These are phyloP conservation scores for Anagrus nilaparvatae DNA, from an alignment of 1,140 invertebrate genomes.

Conservation along the genomic window DNA sequence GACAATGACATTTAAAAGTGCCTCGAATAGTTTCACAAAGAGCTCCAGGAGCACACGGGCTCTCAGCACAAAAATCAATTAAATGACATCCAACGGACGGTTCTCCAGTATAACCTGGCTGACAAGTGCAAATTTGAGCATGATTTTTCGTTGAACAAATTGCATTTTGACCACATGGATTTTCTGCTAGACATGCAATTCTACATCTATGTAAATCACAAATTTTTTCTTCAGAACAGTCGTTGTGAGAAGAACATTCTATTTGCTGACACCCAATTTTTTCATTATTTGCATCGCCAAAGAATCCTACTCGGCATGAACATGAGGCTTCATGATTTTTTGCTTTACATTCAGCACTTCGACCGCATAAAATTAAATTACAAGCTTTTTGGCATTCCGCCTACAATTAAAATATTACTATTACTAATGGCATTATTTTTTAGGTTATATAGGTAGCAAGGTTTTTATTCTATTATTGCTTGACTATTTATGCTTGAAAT, in stretches of 20 bases:
- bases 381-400: conserved; percentile 64
- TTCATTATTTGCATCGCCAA: conserved; percentile 63
- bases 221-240: conserved; percentile 72
- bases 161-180: conserved; percentile 74
- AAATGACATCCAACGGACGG: conserved; percentile 56
- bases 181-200: conserved; percentile 68
- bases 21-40: conserved; percentile 73
- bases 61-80: conserved; percentile 65
- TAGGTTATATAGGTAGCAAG: not conserved
- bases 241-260: conserved; percentile 58
- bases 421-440: not conserved
- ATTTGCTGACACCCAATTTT: conserved; percentile 64
- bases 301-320: conserved; percentile 64
- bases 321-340: conserved; percentile 63
- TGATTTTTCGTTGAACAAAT: conserved; percentile 73
- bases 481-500: not conserved
- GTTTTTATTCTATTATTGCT: not conserved
- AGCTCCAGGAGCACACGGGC: conserved; percentile 73
- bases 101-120: conserved; percentile 76
- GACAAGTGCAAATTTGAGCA: conserved; percentile 62
- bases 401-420: conserved; percentile 17
- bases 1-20: conserved; percentile 71
- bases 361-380: conserved; percentile 61
- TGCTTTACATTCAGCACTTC: conserved; percentile 67
- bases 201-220: conserved; percentile 73